phyloP scores from a whole-genome alignment of 2,113 vertebrate genomes.

The Oryzias javanicus region DNA sequence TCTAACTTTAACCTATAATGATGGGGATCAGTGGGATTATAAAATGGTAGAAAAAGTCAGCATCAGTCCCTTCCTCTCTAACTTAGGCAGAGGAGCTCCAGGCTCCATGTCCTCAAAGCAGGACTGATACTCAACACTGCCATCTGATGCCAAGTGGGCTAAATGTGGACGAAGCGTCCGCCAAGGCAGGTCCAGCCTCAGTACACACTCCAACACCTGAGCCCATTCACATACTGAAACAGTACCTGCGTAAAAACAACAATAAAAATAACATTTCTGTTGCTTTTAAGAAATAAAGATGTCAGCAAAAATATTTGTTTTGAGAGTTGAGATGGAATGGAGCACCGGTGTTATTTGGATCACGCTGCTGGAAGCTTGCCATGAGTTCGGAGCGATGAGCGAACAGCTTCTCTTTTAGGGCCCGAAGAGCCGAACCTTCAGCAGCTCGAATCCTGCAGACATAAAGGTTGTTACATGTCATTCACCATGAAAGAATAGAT shows the following conservation, averaged over 20 bases:
- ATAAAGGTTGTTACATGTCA: neutral
- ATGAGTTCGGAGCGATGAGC: constrained; percentile 84
- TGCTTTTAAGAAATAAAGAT: neutral
- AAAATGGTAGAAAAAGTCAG: neutral
- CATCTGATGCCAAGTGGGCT: constrained; percentile 70
- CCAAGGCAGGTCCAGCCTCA: constrained; percentile 91
- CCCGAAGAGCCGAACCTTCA: constrained; percentile 86
- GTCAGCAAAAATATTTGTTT: neutral
- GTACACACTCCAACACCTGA: constrained; percentile 80
- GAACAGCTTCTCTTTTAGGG: constrained; percentile 88
- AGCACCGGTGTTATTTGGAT: constrained; percentile 80
- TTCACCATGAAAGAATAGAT: too few species aligned
- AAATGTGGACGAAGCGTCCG: constrained; percentile 83
- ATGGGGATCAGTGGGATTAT: neutral
- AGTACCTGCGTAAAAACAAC: constrained; percentile 70
- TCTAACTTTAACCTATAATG: too few species aligned
- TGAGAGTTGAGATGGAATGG: neutral
- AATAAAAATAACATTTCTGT: neutral
- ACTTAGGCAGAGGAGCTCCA: constrained; percentile 81
- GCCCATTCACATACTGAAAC: constrained; percentile 87
- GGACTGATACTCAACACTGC: constrained; percentile 84
- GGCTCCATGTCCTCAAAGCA: constrained; percentile 86
- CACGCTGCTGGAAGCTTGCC: constrained; percentile 79
- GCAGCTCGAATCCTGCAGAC: constrained; percentile 81
- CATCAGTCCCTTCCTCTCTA: neutral